Base-by-base conservation (phyloP, 2,888 invertebrate genomes). In the Stegana nigrithorax region DNA sequence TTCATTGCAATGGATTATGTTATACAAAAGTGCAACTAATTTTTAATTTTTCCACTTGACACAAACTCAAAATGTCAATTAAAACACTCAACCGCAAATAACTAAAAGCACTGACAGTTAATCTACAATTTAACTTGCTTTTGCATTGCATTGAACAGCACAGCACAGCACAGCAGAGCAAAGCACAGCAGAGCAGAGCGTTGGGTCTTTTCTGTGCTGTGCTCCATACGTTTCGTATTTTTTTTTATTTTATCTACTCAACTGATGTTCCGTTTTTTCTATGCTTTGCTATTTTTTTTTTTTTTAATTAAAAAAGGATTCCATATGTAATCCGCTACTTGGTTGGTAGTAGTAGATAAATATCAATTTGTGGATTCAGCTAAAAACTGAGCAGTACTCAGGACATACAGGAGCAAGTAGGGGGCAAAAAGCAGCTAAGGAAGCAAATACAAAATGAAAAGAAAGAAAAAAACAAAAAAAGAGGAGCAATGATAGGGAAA, bases 241-340 rank as follows among this genome's bases (percentile, higher is more conserved):
- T 42, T n/a, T n/a, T 42, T 10, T 14, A 42, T n/a, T 42, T 42
- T 17, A 7, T 23, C n/a, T 47, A 21, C 12, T 47, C n/a, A n/a
- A n/a, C n/a, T n/a, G n/a, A n/a, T n/a, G n/a, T n/a, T n/a, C n/a
- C n/a, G n/a, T n/a, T n/a, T n/a, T n/a, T n/a, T n/a, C n/a, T n/a
- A n/a, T n/a, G n/a, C n/a, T n/a, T n/a, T n/a, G n/a, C n/a, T 12
- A 23, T 21, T n/a, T 23, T 47, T 8, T 23, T 47, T 47, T 69
- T 73, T 78, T 77, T 80, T 80, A 78, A 78, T 78, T 78, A 80
- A 78, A 78, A 78, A 80, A 68, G 80, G 77, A 80, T 80, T 78
- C 72, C 59, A 69, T 72, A 73, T 72, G 71, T 80, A 78, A 78
- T 78, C 77, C 80, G 56, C 68, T 69, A 70, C 69, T 68, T 72